phyloP scores from a whole-genome alignment of 2,888 invertebrate species.

The Nemotelus nigrinus region DNA sequence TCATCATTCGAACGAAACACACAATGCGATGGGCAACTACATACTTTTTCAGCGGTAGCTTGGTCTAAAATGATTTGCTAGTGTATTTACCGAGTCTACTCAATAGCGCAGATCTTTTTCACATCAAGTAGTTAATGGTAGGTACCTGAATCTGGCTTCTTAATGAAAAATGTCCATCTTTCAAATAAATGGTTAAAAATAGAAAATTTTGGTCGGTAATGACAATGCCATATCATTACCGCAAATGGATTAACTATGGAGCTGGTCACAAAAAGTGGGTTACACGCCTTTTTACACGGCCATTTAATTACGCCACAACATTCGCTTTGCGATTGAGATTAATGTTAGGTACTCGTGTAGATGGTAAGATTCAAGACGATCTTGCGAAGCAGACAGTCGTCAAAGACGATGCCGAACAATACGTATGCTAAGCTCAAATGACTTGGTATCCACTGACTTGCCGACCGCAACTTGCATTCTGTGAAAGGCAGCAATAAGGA shows the following conservation, averaged over 20 bases:
- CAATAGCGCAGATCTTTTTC: constrained; percentile 24
- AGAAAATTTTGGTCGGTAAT: constrained; percentile 31
- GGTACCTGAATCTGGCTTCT: background rate
- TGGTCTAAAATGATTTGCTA: constrained; percentile 9
- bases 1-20: background rate
- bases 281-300: constrained; percentile 51
- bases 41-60: constrained; percentile 12
- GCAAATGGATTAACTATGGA: constrained; percentile 50
- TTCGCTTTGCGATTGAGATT: constrained; percentile 38
- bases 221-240: constrained; percentile 49
- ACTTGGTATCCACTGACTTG: background rate
- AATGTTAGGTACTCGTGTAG: background rate
- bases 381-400: background rate
- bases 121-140: constrained; percentile 1
- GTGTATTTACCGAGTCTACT: constrained; percentile 9
- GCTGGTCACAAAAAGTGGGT: constrained; percentile 48
- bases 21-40: background rate
- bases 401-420: background rate
- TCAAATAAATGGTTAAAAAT: background rate
- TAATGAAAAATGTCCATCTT: constrained; percentile 34
- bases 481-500: background rate
- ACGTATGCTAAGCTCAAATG: constrained; percentile 1
- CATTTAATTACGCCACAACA: constrained; percentile 49
- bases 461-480: background rate
- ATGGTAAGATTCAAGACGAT: constrained; percentile 17